Conservation (phyloP, 1,140 invertebrate species). For the Ridgeia piscesae region DNA sequence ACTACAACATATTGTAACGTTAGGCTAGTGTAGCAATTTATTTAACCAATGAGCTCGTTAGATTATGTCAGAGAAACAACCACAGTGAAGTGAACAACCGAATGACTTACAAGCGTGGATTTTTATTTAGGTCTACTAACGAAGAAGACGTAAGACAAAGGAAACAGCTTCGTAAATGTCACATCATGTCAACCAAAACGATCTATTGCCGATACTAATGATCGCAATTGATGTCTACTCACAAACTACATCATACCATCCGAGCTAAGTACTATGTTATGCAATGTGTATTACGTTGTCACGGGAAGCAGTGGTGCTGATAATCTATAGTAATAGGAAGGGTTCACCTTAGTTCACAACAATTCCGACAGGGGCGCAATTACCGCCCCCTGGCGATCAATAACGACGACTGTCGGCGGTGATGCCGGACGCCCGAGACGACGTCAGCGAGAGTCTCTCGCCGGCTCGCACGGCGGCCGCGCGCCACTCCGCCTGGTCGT, state of each 20-base stretch:
- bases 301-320: not conserved
- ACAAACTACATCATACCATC: not conserved
- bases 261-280: not conserved
- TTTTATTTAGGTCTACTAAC: not conserved
- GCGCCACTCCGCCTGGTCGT: not conserved
- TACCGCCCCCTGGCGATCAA: not conserved
- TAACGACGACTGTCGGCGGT: not conserved
- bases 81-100: too few species aligned
- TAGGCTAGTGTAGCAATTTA: too few species aligned
- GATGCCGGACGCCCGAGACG: not conserved
- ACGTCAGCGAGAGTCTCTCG: not conserved
- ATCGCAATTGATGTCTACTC: not conserved
- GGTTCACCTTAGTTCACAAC: not conserved
- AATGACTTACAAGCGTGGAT: not conserved
- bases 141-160: not conserved
- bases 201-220: not conserved
- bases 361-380: not conserved
- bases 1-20: too few species aligned
- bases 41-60: not conserved
- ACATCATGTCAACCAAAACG: not conserved
- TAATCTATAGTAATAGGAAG: not conserved
- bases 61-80: not conserved
- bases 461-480: not conserved
- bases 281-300: not conserved
- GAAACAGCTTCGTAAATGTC: not conserved